Evolutionary conservation across 2,113 vertebrate species (phyloP), one percentile per base, ranked within the genome.

Genomic region (Uropsilus gracilis): DNA sequence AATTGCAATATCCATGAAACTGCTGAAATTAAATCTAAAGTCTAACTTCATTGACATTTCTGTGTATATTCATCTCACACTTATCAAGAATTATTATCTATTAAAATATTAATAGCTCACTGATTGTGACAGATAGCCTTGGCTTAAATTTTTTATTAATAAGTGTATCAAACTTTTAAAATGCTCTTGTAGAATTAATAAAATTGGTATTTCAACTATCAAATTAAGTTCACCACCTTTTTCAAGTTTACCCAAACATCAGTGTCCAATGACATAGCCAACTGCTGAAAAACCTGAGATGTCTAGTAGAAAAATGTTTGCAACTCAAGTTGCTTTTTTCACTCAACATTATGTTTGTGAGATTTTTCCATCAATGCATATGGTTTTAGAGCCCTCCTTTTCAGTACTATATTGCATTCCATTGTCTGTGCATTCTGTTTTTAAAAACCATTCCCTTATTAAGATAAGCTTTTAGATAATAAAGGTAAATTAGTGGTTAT

Each of bases 101-200:
- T 87, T 84, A 75, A 96, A 78, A 73, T 8, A 53, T 57, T 59
- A 76, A 4, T 34, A 57, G 57, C 39, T 89, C 73, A 86, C 11
- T 85, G 72, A 86, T 64, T 64, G 13, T 66, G n/a, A 48, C 7
- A 64, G 50, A 73, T 64, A 7, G 28, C 18, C 73, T 22, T 63
- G 26, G 28, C 13, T 24, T 71, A 81, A 63, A 76, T 80, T 90
- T 92, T 69, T 81, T 59, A 10, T 63, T 20, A 71, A 92, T 80
- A 66, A 77, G 77, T 46, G 46, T 90, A 81, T 30, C 64, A 78
- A 75, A 55, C 26, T 73, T 88, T 88, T 28, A 83, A 82, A 77
- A 57, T 55, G 28, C 2, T 77, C 42, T 32, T 61, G 48, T 0
- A 14, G 24, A 72, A 68, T 16, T 78, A 26, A 78, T n/a, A 39